Conservation (phyloP, 2,888 invertebrate genomes). For the Eubasilissa splendida region DNA sequence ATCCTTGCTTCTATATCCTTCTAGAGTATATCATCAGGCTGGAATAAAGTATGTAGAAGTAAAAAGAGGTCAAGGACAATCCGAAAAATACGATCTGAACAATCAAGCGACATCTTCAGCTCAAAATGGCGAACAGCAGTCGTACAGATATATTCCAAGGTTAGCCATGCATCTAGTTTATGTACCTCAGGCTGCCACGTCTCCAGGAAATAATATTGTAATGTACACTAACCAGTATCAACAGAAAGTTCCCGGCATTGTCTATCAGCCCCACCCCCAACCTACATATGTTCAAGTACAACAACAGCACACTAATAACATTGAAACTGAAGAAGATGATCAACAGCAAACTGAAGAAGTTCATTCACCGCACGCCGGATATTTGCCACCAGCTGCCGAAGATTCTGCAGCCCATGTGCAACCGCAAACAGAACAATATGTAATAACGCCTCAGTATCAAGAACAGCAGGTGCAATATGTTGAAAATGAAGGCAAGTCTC, state of each 20-base stretch:
- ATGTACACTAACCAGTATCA: slow-evolving; percentile 19
- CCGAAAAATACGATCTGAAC: slow-evolving; percentile 4
- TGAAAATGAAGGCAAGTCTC: slow-evolving; percentile 62
- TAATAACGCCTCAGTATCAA: slow-evolving; percentile 59
- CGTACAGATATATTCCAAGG: neutral
- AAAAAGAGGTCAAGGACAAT: slow-evolving; percentile 31
- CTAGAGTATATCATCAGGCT: slow-evolving; percentile 29
- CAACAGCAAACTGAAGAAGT: neutral
- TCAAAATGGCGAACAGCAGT: slow-evolving; percentile 61
- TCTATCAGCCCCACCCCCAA: slow-evolving; percentile 4
- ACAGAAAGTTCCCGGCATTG: slow-evolving; percentile 1
- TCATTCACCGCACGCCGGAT: neutral
- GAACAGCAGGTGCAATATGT: slow-evolving; percentile 63
- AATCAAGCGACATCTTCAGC: slow-evolving; percentile 57
- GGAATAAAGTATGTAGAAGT: slow-evolving; percentile 44
- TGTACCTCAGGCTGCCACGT: slow-evolving; percentile 5
- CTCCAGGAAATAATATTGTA: slow-evolving; percentile 4
- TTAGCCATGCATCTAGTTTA: neutral
- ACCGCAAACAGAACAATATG: slow-evolving; percentile 29
- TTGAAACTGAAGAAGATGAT: neutral
- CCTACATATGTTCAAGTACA: neutral
- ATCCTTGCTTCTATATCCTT: slow-evolving; percentile 27
- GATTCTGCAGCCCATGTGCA: slow-evolving; percentile 5
- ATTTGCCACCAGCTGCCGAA: neutral
- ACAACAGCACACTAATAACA: slow-evolving; percentile 3